Evolutionary conservation across 1,140 invertebrate genomes (phyloP), one percentile per base, ranked within the genome.

Genomic region (Heliconius nattereri): DNA sequence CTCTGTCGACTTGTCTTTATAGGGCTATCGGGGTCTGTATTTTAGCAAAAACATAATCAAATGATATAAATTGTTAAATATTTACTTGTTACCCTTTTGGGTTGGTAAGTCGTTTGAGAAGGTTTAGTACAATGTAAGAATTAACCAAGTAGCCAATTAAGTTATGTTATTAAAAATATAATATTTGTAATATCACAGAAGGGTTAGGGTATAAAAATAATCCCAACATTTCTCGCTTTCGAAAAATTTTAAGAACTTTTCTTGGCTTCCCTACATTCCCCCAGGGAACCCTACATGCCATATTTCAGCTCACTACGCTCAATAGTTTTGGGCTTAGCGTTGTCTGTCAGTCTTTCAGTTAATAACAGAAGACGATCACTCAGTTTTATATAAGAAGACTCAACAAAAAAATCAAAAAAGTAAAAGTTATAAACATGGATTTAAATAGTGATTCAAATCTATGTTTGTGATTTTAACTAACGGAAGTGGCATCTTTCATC

Each of bases 1-100:
- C 16, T 66, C 60, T 66, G 60, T 16, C 60, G 60, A 66, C 60
- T 66, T 66, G 60, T 29, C 60, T 66, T 45, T 66, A n/a, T 66
- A 29, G 60, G 60, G 26, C 60, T 66, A 66, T 29, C 23, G 60
- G 6, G 5, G 26, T 29, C 23, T 66, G 60, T 66, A 26, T 66
- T 29, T 66, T 29, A 66, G 11, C 11, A 66, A 60, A 66, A 13
- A 29, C 13, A 66, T 66, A 66, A 29, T 66, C 23, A 66, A 66
- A 66, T 29, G 9, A 66, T 66, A 66, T 60, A 60, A 9, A 60
- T 13, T 23, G 54, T 26, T 60, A 13, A 60, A 23, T 60, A 60
- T 60, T 66, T 66, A 66, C 13, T 66, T 66, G 23, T 66, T 66
- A 7, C 29, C 13, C 26, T 13, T 66, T 66, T 26, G 13, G n/a